A percentile compares a stretch with the other conserved stretches of the same genome.
These are phyloP conservation scores for Falco biarmicus DNA, from an alignment of 2,797 vertebrate genomes.

Conservation along the genomic window DNA sequence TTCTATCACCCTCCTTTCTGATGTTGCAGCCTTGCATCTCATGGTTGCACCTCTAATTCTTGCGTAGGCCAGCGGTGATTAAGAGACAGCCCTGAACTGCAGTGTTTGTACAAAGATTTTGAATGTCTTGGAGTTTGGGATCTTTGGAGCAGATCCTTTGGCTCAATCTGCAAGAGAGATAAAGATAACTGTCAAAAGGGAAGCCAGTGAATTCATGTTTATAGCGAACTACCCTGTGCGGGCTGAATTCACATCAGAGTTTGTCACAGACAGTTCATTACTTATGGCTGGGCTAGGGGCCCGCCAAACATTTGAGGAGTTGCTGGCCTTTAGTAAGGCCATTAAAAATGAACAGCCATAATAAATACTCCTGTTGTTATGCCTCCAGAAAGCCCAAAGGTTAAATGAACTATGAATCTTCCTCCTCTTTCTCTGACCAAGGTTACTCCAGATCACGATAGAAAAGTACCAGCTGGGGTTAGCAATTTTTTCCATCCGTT, in stretches of 20 bases:
- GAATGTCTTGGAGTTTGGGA: neutral
- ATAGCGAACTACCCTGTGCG: neutral
- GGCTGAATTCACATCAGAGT: constrained; percentile 13
- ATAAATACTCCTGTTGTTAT: constrained; percentile 26
- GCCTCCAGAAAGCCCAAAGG: neutral
- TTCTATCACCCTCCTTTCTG: neutral
- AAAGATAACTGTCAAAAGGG: constrained; percentile 27
- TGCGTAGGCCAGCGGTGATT: neutral
- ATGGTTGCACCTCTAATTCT: neutral
- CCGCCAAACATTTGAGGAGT: constrained; percentile 17
- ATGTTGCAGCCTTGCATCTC: neutral
- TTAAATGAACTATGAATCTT: neutral
- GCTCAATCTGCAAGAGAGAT: neutral
- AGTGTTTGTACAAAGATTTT: neutral
- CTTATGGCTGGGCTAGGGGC: neutral
- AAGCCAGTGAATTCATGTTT: constrained; percentile 23
- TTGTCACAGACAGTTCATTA: constrained; percentile 10
- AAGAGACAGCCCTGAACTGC: neutral
- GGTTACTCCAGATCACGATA: neutral
- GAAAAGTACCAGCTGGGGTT: too few species aligned
- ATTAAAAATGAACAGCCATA: constrained; percentile 11
- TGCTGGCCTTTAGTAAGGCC: constrained; percentile 5
- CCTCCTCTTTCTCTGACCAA: neutral
- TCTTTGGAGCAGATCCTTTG: constrained; percentile 24
- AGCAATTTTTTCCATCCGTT: too few species aligned